phyloP scores from a whole-genome alignment of 2,797 vertebrate species.

The Uromys caudimaculatus region DNA sequence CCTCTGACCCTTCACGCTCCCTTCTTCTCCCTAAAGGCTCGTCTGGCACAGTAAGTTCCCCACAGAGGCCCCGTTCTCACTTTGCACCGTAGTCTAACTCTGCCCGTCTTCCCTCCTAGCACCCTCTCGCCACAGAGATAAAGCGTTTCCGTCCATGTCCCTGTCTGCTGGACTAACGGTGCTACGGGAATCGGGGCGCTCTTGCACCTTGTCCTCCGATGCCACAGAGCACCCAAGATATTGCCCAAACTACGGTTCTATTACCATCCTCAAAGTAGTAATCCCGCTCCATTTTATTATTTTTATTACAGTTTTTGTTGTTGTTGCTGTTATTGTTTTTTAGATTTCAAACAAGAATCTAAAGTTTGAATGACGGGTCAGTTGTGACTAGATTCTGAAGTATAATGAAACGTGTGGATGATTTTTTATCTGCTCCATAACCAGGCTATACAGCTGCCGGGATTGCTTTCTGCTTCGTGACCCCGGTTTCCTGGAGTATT shows the following conservation, averaged over 20 bases:
- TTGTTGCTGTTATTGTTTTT: background rate
- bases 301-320: slow-evolving; percentile 55
- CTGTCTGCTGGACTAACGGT: background rate
- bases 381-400: slow-evolving; percentile 63
- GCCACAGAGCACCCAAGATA: background rate
- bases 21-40: background rate
- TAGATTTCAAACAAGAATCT: slow-evolving; percentile 71
- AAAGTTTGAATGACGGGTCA: slow-evolving; percentile 15
- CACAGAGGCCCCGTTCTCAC: too few relatives aligned
- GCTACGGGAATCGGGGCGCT: background rate
- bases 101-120: background rate
- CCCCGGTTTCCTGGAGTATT: slow-evolving; percentile 40
- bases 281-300: background rate
- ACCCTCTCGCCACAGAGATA: background rate
- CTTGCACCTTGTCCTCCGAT: background rate
- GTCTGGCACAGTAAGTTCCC: background rate
- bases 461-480: background rate
- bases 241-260: slow-evolving; percentile 5
- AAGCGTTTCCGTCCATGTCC: background rate
- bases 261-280: slow-evolving; percentile 34
- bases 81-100: background rate
- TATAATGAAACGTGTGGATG: slow-evolving; percentile 66
- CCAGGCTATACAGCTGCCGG: background rate
- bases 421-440: slow-evolving; percentile 72
- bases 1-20: background rate